Percentiles rank a stretch among this genome's conserved stretches.
These are phyloP conservation scores for Mastomys natalensis DNA, from an alignment of 2,113 vertebrate genomes.

Conservation along the genomic window DNA sequence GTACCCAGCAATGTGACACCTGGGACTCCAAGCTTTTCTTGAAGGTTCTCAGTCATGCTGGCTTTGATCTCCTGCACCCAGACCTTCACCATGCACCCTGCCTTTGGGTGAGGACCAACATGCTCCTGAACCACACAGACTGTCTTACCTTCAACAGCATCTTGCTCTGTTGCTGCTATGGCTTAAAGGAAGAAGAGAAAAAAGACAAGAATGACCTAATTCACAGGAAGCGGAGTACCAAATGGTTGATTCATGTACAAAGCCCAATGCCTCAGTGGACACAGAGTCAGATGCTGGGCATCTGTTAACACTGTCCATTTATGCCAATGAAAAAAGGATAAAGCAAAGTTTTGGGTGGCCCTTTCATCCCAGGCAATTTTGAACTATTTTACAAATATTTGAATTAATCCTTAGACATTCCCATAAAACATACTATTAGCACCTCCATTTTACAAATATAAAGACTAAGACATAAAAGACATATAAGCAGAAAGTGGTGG, in stretches of 20 bases:
- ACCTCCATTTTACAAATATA: background rate
- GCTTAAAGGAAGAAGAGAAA: background rate
- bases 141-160: background rate
- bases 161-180: background rate
- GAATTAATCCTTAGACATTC: background rate
- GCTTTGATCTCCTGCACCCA: background rate
- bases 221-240: background rate
- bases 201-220: background rate
- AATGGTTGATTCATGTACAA: background rate
- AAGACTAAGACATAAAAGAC: background rate
- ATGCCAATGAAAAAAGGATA: background rate
- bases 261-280: background rate
- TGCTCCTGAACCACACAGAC: background rate
- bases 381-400: background rate
- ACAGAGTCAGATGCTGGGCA: background rate
- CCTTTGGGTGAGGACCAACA: background rate
- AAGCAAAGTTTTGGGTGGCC: background rate
- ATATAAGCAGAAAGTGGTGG: background rate
- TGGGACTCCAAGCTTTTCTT: background rate
- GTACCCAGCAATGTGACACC: background rate
- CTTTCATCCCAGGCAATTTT: background rate
- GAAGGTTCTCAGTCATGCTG: background rate
- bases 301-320: background rate
- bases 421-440: background rate
- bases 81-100: background rate